phyloP scores from a whole-genome alignment of 2,888 invertebrate species.

The Thereva nobilitata region DNA sequence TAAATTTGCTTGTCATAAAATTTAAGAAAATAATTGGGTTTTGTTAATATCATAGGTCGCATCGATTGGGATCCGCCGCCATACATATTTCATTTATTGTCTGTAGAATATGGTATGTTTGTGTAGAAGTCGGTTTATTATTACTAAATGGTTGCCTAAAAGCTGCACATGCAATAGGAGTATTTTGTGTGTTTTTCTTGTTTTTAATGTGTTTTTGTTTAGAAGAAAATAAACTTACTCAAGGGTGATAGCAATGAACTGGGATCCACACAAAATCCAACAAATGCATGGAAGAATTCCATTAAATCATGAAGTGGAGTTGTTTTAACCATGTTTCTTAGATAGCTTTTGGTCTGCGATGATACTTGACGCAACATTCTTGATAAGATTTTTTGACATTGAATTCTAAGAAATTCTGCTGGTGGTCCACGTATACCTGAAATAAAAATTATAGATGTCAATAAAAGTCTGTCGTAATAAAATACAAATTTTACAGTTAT shows the following conservation, averaged over 20 bases:
- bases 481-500: no score
- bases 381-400: slow-evolving; percentile 77
- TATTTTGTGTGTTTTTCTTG: not conserved
- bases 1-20: no score
- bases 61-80: no score
- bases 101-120: no score
- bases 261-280: slow-evolving; percentile 95
- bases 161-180: slow-evolving; percentile 34
- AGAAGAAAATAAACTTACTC: slow-evolving; percentile 66
- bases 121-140: no score
- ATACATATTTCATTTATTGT: no score
- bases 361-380: slow-evolving; percentile 72
- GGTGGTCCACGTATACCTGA: slow-evolving; percentile 76
- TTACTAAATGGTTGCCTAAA: slow-evolving; percentile 17
- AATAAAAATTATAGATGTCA: not conserved
- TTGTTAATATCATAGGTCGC: no score
- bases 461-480: no score
- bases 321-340: slow-evolving; percentile 75
- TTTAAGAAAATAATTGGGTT: no score
- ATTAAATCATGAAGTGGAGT: slow-evolving; percentile 81
- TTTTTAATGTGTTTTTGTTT: slow-evolving; percentile 22
- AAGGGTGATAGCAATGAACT: slow-evolving; percentile 81
- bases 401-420: slow-evolving; percentile 87
- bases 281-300: slow-evolving; percentile 92
- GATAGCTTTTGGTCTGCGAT: slow-evolving; percentile 61